Percentiles rank a stretch among this genome's conserved stretches.
These are phyloP conservation scores for Suricata suricatta DNA, from an alignment of 2,113 vertebrate species.

Conservation along the genomic window DNA sequence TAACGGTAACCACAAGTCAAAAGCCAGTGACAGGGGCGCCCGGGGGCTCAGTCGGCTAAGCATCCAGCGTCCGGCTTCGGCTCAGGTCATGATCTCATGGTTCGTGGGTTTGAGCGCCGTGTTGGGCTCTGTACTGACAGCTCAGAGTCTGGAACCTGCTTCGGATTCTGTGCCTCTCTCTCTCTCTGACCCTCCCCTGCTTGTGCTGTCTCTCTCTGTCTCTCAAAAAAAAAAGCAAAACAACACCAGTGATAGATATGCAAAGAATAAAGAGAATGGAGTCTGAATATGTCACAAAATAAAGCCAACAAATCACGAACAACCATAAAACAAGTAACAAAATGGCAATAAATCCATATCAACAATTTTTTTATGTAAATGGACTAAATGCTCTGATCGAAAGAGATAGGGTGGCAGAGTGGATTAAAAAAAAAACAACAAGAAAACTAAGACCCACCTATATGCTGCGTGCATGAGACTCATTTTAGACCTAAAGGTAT, in stretches of 20 bases:
- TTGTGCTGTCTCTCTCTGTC: too few relatives aligned
- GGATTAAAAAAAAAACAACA: neutral
- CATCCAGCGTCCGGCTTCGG: too few relatives aligned
- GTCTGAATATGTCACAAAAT: neutral
- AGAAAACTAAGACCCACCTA: neutral
- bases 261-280: neutral
- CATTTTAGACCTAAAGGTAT: too few relatives aligned
- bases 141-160: too few relatives aligned
- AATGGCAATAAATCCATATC: neutral
- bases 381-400: neutral
- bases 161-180: too few relatives aligned
- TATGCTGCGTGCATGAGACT: too few relatives aligned
- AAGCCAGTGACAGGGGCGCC: neutral
- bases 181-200: too few relatives aligned
- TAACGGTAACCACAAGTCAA: neutral
- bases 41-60: too few relatives aligned
- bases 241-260: neutral
- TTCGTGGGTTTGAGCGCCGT: too few relatives aligned
- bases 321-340: neutral
- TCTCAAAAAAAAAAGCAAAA: too few relatives aligned
- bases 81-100: too few relatives aligned
- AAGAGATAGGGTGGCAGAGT: neutral
- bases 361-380: neutral
- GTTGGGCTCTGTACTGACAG: too few relatives aligned
- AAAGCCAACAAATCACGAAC: neutral